Percentiles rank a stretch among this genome's conserved stretches.
Evolutionary conservation across 2,113 vertebrate species (phyloP).

Genomic region (Phylloscopus trochilus): DNA sequence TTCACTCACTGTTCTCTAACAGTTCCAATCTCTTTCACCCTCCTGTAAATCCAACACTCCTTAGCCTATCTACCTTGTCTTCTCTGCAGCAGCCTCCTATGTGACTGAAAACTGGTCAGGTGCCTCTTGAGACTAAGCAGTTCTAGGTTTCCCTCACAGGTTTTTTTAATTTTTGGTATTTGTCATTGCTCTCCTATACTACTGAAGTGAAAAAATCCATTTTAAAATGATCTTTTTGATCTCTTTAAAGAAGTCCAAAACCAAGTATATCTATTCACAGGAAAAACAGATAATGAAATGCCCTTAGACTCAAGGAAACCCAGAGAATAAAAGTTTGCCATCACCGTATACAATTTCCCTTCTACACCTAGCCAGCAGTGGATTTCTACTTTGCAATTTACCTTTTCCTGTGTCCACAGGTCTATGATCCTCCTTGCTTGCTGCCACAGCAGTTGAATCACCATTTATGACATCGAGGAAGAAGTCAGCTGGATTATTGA

Average conservation of each 20-base stretch:
- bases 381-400: background rate
- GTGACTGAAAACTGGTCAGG: background rate
- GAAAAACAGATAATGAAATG: background rate
- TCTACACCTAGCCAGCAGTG: background rate
- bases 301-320: background rate
- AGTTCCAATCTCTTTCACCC: background rate
- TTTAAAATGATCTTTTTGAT: background rate
- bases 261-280: background rate
- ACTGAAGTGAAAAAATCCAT: background rate
- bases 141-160: background rate
- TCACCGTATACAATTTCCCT: conserved; percentile 47
- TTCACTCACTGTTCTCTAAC: background rate
- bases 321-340: conserved; percentile 59
- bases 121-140: background rate
- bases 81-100: background rate
- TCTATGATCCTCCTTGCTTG: background rate
- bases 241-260: background rate
- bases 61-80: background rate
- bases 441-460: conserved; percentile 66
- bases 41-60: background rate
- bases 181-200: background rate
- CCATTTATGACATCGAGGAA: conserved; percentile 72
- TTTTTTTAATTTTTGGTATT: background rate
- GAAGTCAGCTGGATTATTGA: conserved; percentile 74
- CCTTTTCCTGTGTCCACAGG: background rate